phyloP scores from a whole-genome alignment of 2,797 vertebrate genomes.

The Lepilemur ruficaudatus region DNA sequence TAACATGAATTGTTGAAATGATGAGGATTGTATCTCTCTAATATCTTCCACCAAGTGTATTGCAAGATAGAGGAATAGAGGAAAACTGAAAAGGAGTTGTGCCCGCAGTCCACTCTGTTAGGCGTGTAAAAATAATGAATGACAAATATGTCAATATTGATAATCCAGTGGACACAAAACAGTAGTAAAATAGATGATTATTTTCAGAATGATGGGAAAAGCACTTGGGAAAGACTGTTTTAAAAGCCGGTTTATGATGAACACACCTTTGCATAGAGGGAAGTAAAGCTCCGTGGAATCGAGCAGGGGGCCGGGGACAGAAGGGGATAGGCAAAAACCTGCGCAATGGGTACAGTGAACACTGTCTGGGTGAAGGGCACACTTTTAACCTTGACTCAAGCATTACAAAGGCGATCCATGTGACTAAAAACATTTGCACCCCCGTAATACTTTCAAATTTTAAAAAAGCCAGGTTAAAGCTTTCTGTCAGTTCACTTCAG shows the following conservation, averaged over 20 bases:
- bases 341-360: no score
- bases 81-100: not conserved
- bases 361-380: no score
- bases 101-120: not conserved
- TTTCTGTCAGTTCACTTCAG: not conserved
- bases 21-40: not conserved
- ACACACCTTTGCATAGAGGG: no score
- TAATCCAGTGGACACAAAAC: not conserved
- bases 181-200: not conserved
- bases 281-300: no score
- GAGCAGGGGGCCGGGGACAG: no score
- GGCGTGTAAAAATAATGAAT: not conserved
- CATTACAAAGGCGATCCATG: no score
- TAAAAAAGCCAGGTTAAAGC: not conserved
- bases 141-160: not conserved
- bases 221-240: not conserved
- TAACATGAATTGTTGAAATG: not conserved
- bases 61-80: not conserved
- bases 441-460: no score
- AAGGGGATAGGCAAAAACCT: no score
- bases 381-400: no score
- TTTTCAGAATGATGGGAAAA: not conserved
- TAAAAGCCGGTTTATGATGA: not conserved
- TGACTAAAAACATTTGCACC: no score
- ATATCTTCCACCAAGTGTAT: not conserved